Base-by-base conservation (phyloP, 2,113 vertebrate genomes). In the Gobio gobio region DNA sequence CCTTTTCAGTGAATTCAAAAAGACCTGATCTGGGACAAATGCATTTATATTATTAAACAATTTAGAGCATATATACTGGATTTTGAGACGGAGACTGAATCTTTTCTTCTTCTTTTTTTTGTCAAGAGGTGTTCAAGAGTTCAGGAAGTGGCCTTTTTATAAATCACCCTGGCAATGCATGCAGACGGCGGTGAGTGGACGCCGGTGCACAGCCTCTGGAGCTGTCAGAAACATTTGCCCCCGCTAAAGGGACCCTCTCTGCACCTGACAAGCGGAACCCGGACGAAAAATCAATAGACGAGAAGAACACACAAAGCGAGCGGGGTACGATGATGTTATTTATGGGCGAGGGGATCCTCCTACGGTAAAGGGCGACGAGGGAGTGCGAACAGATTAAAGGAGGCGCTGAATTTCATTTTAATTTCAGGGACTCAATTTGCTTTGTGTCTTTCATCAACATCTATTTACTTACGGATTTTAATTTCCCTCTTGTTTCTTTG, bases 191-290 rank as follows among this genome's bases (percentile, higher is more conserved):
- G 87, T 78, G 91, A 91, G 90, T 84, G 88, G 87, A 89, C 84
- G 85, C 80, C 81, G 43, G 88, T 88, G 90, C 89, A 70, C 77
- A 83, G 92, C 90, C 87, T 70, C 90, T 61, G 87, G 86, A 89
- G 88, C 91, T 92, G 93, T 95, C 94, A 95, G 88, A 93, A 93
- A 88, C 92, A 93, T 92, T 92, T 91, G 78, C 87, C 86, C 78
- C 90, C 70, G 89, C 77, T 89, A 92, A 92, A 82, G 83, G 76
- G 68, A 87, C 16, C 68, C 80, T 78, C 64, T 68, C 86, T 87
- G 83, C 84, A 86, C 76, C 80, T 81, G 86, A 86, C 88, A 85
- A 83, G 26, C 70, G 10, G 20, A 84, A 73, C 74, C 49, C 14
- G 16, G 58, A 61, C 26, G n/a, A 63, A 29, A 84, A 85, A 82